Evolutionary conservation across 2,113 vertebrate species (phyloP).

Genomic region (Gobiocypris rarus): DNA sequence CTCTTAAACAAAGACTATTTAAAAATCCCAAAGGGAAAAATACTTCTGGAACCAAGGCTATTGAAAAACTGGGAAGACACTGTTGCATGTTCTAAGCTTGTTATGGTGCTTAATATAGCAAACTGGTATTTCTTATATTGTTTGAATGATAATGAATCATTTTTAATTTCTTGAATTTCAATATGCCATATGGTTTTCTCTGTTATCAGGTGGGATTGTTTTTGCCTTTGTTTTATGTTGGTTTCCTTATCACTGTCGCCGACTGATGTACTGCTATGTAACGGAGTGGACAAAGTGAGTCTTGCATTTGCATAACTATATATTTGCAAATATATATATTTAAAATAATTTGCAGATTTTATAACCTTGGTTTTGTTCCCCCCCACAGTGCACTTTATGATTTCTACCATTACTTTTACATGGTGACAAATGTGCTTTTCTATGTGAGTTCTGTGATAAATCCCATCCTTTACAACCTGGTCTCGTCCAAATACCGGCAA

Average conservation of each 20-base stretch:
- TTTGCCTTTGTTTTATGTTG: constrained; percentile 84
- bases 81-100: too few relatives aligned
- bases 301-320: background rate
- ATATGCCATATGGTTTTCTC: background rate
- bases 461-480: constrained; percentile 95
- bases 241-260: constrained; percentile 82
- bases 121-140: too few relatives aligned
- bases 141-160: too few relatives aligned
- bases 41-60: too few relatives aligned
- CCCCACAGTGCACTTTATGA: constrained; percentile 81
- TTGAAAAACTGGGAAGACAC: too few relatives aligned
- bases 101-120: too few relatives aligned
- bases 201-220: constrained; percentile 78
- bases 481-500: constrained; percentile 92
- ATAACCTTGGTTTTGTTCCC: background rate
- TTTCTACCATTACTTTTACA: constrained; percentile 99
- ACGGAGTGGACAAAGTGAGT: constrained; percentile 82
- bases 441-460: constrained; percentile 96
- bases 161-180: background rate
- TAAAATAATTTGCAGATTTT: background rate
- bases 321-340: background rate
- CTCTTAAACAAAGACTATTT: too few relatives aligned
- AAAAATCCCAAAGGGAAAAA: too few relatives aligned
- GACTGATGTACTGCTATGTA: constrained; percentile 86
- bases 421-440: constrained; percentile 95